Evolutionary conservation across 2,888 invertebrate genomes (phyloP).

Genomic region (Polymixis lichenea): DNA sequence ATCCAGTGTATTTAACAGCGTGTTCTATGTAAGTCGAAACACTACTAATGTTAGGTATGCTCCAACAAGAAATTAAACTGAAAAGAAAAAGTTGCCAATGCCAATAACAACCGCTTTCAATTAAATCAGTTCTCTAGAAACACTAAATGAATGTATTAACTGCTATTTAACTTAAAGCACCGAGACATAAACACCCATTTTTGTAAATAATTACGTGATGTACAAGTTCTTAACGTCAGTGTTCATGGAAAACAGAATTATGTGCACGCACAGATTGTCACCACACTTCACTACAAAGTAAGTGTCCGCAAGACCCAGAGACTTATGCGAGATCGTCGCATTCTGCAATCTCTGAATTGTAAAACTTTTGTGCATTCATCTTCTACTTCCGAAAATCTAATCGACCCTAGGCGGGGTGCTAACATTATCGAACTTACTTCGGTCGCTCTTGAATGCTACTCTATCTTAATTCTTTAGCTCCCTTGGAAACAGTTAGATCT

Average conservation of each 20-base stretch:
- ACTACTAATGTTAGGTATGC: no score
- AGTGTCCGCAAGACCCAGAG: neutral
- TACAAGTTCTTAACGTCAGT: constrained; percentile 38
- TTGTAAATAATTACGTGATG: constrained; percentile 49
- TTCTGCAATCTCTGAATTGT: no score
- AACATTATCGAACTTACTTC: no score
- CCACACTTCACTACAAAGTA: constrained; percentile 15
- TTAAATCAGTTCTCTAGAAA: constrained; percentile 36
- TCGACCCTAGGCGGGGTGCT: no score
- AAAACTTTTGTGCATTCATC: no score
- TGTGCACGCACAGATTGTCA: constrained; percentile 59
- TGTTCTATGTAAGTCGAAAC: no score
- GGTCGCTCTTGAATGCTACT: no score
- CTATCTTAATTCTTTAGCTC: no score
- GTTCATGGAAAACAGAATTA: constrained; percentile 67
- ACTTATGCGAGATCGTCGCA: no score
- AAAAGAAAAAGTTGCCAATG: neutral
- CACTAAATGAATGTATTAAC: constrained; percentile 33
- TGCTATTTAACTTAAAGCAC: constrained; percentile 17
- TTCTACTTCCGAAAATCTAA: no score
- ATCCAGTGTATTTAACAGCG: no score
- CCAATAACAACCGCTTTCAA: constrained; percentile 20
- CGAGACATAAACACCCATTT: constrained; percentile 42
- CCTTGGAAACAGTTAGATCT: no score
- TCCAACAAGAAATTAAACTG: neutral